Evolutionary conservation across 1,140 invertebrate species (phyloP), one percentile per base, ranked within the genome.

Genomic region (Reticulitermes speratus): DNA sequence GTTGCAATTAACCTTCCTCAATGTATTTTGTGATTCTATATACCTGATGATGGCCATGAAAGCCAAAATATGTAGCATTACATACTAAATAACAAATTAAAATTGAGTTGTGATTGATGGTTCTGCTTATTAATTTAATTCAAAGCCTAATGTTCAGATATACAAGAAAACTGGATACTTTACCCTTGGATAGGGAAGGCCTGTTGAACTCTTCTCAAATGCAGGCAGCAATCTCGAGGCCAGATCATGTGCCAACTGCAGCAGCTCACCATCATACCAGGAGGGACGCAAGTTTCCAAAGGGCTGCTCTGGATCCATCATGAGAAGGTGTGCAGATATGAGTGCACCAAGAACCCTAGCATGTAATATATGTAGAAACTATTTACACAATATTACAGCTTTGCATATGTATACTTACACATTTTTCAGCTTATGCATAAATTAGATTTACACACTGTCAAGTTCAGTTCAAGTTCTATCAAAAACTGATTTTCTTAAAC

Each of bases 301-400:
- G 32, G 93, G 92, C 88, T 94, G 90, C 16, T 91, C 89, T 30
- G 91, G 89, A 89, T 95, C 94, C 32, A 89, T 92, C 69, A 95
- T 94, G n/a, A 96, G 91, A 69, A 96, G 90, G 90, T 96, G 95
- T 82, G 94, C 93, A 44, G 95, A 95, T 84, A 96, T 88, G 45
- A 96, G 89, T 44, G 92, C 93, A 83, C 95, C 95, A 65, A 96
- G 89, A 30, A 96, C 89, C 88, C 95, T 94, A 88, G 3, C 52
- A 55, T 21, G 19, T 5, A 55, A 21, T 21, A 21, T 21, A 16
- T 25, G 5, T 83, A 83, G 16, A 83, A 2, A 83, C 11, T 19
- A 83, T 83, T 32, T 83, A 23, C 82, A 83, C 82, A 81, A 25
- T n/a, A 38, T 44, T 23, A 83, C 82, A 83, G 32, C 14, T 44